Base-by-base conservation (phyloP, 1,140 invertebrate species). In the Cotesia vestalis region DNA sequence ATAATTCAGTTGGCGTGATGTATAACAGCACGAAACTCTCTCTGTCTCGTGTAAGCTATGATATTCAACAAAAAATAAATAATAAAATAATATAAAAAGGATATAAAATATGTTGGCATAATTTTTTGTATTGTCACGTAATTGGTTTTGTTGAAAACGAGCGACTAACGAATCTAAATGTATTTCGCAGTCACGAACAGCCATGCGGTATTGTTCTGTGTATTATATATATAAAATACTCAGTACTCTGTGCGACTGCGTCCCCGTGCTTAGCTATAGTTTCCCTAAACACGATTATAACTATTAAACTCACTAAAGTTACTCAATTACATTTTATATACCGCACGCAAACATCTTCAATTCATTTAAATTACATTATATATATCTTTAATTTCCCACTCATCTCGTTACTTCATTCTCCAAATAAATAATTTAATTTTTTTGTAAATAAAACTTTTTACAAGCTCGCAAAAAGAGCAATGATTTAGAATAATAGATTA, bases 111-210 rank as follows among this genome's bases (percentile, higher is more conserved):
- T 46, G 17, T 55, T 55, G 12, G 53, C 12, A 55, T 14, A 38
- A 17, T 66, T 66, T 51, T 66, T 66, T 17, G 17, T 14, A 53
- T 66, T 14, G 12, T 66, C 63, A 52, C 8, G 40, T 66, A 66
- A 66, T 51, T 66, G 46, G n/a, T 52, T 66, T 66, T 51, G 40
- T 52, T 66, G 63, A 51, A 51, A 66, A 66, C 40, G 63, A 52
- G 4, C 17, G n/a, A 66, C 40, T 66, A 66, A 66, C 63, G 63
- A 53, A 66, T 52, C 38, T 52, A 66, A 66, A 5, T 17, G 27
- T 17, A 4, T 4, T 40, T 12, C 6, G 40, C 12, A 40, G 63
- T 66, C 63, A 66, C 63, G 63, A 66, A 64, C 17, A 46, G 40
- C 40, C 40, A 46, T 46, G 40, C 40, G 11, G 40, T 46, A 27